These are phyloP conservation scores for Tinea trinotella DNA, from an alignment of 2,888 invertebrate genomes.

Conservation along the genomic window DNA sequence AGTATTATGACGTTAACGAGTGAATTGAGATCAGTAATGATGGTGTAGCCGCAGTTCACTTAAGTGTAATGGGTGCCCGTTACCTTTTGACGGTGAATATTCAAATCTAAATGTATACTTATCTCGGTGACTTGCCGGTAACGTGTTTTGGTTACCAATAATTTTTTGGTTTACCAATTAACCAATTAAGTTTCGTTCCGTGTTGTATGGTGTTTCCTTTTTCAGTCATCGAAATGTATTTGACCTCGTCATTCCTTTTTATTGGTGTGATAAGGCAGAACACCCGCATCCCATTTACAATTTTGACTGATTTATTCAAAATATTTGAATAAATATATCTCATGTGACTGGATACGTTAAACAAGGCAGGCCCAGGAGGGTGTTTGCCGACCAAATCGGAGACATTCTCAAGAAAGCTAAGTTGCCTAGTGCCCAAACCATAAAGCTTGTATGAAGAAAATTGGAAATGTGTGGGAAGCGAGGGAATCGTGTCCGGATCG, in stretches of 20 bases:
- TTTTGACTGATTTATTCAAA: too few species aligned
- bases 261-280: not conserved
- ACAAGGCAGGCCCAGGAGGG: too few species aligned
- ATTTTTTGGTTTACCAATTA: too few species aligned
- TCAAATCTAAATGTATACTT: not conserved
- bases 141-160: constrained; percentile 5
- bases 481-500: too few species aligned
- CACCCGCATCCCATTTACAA: not conserved
- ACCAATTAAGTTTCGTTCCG: not conserved
- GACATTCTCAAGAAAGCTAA: too few species aligned
- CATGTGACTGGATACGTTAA: too few species aligned
- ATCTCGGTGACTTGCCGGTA: not conserved
- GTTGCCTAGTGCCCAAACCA: too few species aligned
- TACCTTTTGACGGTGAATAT: not conserved
- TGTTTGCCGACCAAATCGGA: too few species aligned
- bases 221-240: constrained; percentile 6
- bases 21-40: not conserved
- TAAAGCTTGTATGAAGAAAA: too few species aligned
- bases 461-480: too few species aligned
- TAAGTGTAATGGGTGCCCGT: not conserved
- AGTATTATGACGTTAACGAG: not conserved
- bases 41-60: constrained; percentile 1
- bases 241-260: constrained; percentile 4
- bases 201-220: not conserved
- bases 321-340: too few species aligned